Evolutionary conservation across 2,888 invertebrate species (phyloP), one percentile per base, ranked within the genome.

Genomic region (Tachina fera): DNA sequence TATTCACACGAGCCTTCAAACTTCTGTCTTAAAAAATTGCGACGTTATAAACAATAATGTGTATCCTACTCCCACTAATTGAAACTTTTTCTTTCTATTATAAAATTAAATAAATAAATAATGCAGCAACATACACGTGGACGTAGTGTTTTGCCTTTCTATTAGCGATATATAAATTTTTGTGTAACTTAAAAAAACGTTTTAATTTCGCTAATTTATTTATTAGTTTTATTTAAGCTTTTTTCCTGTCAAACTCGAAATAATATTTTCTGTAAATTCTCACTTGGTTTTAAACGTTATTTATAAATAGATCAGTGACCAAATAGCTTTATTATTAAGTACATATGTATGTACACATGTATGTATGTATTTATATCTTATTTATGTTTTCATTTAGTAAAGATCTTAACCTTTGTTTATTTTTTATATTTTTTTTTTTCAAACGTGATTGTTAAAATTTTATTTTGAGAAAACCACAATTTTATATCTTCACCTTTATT

Each of bases 401-500:
- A 14, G 61, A 67, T 43, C 11, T 76, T 65, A 74, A 76, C 56
- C 49, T 80, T 74, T 67, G 10, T 19, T 58, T 31, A 31, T 31
- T 47, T 72, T 1, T 39, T 31, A 51, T 22, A 45, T 56, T 68
- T 77, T 16, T 22, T 56, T 56, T 68, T 77, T 16, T 16, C 14
- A 65, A 72, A 80, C 60, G 31, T 45, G 56, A 58, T 72, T 79
- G 78, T 63, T 71, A 19, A 61, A 41, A 14, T 56, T 9, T 58
- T 49, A 16, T 16, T 45, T 13, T 49, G 14, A 16, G 9, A 67
- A 74, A 70, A 58, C 43, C 61, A 43, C 43, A 76, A 22, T 43
- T 65, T 72, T 61, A 45, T 61, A 56, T 75, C 58, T 58, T 41
- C 74, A 51, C 41, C 22, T 53, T 67, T 78, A 74, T 78, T 83